Percentiles rank a stretch among this genome's conserved stretches.
Conservation (phyloP, 2,888 invertebrate species). For the Platynereis dumerilii region DNA sequence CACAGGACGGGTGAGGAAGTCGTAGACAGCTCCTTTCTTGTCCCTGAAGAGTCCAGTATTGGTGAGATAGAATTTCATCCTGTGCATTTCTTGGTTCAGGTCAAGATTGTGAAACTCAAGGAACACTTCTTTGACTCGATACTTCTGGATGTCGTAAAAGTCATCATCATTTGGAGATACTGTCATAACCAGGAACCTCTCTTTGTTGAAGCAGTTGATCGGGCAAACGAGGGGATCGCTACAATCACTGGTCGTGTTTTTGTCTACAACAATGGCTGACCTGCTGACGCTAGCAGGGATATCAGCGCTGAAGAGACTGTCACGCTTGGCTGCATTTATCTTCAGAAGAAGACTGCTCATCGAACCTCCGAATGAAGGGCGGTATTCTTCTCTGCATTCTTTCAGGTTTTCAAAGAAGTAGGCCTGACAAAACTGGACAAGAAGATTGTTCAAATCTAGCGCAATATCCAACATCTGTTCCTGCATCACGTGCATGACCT, state of each 20-base stretch:
- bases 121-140: too few relatives aligned
- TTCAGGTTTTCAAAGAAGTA: slow-evolving; percentile 23
- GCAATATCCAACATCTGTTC: background rate
- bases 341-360: slow-evolving; percentile 13
- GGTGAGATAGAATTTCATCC: too few relatives aligned
- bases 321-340: slow-evolving; percentile 20
- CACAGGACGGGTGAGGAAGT: background rate
- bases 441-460: background rate
- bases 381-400: slow-evolving; percentile 9
- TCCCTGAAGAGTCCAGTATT: too few relatives aligned
- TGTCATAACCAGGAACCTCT: slow-evolving; percentile 9
- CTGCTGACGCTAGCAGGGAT: background rate
- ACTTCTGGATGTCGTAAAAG: background rate
- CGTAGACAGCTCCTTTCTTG: too few relatives aligned
- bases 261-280: background rate
- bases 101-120: too few relatives aligned
- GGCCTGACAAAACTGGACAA: slow-evolving; percentile 5
- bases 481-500: background rate
- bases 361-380: slow-evolving; percentile 15
- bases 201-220: slow-evolving; percentile 13
- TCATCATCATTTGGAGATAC: slow-evolving; percentile 10
- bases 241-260: slow-evolving; percentile 5
- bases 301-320: slow-evolving; percentile 9
- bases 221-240: slow-evolving; percentile 12
- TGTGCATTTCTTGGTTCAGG: too few relatives aligned